A percentile compares a stretch with the other conserved stretches of the same genome.
Conservation (phyloP, 2,888 invertebrate species). For the Sphaerophoria taeniata region DNA sequence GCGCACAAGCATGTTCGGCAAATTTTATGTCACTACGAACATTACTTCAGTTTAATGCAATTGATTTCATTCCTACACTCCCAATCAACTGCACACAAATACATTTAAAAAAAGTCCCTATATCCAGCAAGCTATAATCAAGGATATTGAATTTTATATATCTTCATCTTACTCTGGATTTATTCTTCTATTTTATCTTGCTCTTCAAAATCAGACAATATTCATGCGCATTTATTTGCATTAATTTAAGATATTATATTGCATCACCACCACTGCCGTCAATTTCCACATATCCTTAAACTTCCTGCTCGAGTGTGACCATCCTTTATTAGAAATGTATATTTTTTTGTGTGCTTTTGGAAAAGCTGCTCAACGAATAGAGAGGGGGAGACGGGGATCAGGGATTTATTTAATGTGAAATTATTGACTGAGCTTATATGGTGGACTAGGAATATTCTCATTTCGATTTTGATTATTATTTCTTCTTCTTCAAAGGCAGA, state of each 20-base stretch:
- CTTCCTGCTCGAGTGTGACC: constrained; percentile 1
- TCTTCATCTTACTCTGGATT: constrained; percentile 54
- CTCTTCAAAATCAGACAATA: constrained; percentile 70
- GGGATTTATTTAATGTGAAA: constrained; percentile 63
- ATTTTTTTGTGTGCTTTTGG: not conserved
- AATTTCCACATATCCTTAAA: not conserved
- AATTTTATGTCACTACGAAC: too few relatives aligned
- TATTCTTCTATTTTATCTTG: constrained; percentile 43
- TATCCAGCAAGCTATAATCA: not conserved
- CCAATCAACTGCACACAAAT: not conserved
- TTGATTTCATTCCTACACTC: too few relatives aligned
- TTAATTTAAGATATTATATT: constrained; percentile 64
- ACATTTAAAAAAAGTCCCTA: not conserved
- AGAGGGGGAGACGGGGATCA: not conserved
- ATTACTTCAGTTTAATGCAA: too few relatives aligned
- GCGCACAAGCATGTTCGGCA: too few relatives aligned
- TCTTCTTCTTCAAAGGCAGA: not conserved
- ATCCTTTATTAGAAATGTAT: not conserved
- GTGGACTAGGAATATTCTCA: constrained; percentile 69
- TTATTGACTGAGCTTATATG: constrained; percentile 44
- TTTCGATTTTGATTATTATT: constrained; percentile 58
- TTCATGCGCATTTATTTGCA: constrained; percentile 74
- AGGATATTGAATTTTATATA: constrained; percentile 21
- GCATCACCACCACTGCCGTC: constrained; percentile 19
- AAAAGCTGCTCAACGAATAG: not conserved